Conservation (phyloP, 2,888 invertebrate genomes). For the Resseliella maxima region DNA sequence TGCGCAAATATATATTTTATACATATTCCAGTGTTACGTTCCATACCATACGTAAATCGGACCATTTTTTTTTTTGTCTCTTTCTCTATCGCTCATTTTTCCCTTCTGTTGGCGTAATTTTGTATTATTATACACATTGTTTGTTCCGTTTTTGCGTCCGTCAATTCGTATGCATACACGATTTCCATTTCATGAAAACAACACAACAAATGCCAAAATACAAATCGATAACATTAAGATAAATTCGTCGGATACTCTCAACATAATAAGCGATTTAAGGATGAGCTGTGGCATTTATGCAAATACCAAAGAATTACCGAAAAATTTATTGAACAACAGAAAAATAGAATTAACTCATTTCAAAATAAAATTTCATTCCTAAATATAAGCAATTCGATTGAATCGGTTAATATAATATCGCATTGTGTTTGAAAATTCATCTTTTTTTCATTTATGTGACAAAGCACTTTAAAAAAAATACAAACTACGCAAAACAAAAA, state of each 20-base stretch:
- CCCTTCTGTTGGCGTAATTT: neutral
- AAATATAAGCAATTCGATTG: too few species aligned
- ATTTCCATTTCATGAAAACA: neutral
- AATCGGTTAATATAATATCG: slow-evolving; percentile 11
- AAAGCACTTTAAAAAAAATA: neutral
- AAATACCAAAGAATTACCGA: neutral
- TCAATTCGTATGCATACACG: neutral
- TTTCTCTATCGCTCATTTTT: neutral
- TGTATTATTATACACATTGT: neutral
- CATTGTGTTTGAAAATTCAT: neutral
- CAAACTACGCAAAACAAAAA: neutral
- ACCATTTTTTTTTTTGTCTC: neutral
- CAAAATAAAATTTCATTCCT: too few species aligned
- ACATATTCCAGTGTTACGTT: slow-evolving; percentile 8
- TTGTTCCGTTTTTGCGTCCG: neutral
- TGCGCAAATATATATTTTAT: slow-evolving; percentile 37
- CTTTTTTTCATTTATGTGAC: neutral
- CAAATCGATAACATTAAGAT: slow-evolving; percentile 16
- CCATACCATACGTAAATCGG: neutral
- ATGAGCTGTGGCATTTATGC: slow-evolving; percentile 34
- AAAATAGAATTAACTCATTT: neutral
- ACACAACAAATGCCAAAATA: neutral
- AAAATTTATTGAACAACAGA: slow-evolving; percentile 20
- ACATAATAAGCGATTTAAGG: slow-evolving; percentile 36
- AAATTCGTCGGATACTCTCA: neutral